A percentile compares a stretch with the other conserved stretches of the same genome.
Evolutionary conservation across 2,888 invertebrate species (phyloP).

Genomic region (Dromius quadrimaculatus): DNA sequence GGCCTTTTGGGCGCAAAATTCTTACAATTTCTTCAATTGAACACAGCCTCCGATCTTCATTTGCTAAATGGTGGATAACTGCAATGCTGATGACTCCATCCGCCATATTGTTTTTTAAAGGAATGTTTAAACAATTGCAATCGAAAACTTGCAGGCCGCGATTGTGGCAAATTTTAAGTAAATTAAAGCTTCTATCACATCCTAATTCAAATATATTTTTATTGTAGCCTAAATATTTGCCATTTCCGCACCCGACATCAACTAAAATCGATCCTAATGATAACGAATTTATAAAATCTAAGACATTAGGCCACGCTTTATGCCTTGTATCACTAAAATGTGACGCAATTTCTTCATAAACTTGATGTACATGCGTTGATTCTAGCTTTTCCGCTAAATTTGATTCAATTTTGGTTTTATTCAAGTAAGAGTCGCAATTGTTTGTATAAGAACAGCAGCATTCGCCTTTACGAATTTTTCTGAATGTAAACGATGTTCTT

Average conservation of each 20-base stretch:
- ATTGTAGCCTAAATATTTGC: constrained; percentile 87
- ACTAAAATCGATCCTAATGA: constrained; percentile 78
- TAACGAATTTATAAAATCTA: constrained; percentile 80
- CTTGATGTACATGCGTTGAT: constrained; percentile 82
- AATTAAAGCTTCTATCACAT: constrained; percentile 81
- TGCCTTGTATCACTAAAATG: constrained; percentile 97
- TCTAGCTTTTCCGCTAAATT: constrained; percentile 76
- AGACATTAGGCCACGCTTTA: constrained; percentile 93
- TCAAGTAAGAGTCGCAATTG: constrained; percentile 75
- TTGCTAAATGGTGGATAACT: constrained; percentile 95
- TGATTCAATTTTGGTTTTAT: constrained; percentile 58
- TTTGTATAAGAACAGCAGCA: constrained; percentile 76
- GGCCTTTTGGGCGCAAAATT: constrained; percentile 79
- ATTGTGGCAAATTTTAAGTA: constrained; percentile 74
- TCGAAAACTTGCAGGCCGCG: constrained; percentile 77
- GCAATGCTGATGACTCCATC: constrained; percentile 95
- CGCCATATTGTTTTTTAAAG: constrained; percentile 75
- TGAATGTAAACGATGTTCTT: constrained; percentile 89
- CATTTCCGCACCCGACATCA: constrained; percentile 98
- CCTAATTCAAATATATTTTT: constrained; percentile 77
- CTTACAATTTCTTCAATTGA: constrained; percentile 84
- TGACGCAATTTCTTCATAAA: constrained; percentile 93
- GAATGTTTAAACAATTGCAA: constrained; percentile 82
- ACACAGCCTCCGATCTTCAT: constrained; percentile 77
- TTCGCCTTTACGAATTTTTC: constrained; percentile 71